phyloP scores from a whole-genome alignment of 2,797 vertebrate genomes.

The Cuniculus paca region DNA sequence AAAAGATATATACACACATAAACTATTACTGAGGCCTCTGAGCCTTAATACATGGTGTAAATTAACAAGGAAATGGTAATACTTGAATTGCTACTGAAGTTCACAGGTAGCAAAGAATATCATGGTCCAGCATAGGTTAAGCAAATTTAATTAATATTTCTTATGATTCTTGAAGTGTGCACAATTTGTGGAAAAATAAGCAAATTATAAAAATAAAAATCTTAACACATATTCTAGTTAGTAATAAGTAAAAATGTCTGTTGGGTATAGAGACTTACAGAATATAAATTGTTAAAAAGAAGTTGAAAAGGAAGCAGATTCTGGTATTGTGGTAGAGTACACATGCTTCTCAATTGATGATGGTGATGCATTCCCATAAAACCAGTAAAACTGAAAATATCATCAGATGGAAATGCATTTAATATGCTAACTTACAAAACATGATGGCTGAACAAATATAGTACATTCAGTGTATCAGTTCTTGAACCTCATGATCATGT shows the following conservation, averaged over 20 bases:
- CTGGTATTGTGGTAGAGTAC: too few species aligned
- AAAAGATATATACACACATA: not conserved
- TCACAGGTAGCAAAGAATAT: not conserved
- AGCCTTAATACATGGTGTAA: not conserved
- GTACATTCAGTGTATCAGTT: too few species aligned
- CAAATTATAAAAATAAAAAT: not conserved
- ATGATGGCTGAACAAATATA: not conserved
- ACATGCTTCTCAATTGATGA: not conserved
- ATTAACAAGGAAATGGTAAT: not conserved
- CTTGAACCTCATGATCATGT: not conserved
- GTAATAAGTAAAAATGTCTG: not conserved
- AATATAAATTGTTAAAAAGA: not conserved
- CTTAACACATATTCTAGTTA: not conserved
- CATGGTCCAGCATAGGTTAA: accelerated
- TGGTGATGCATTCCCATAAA: too few species aligned
- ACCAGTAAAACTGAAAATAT: not conserved
- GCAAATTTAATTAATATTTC: not conserved
- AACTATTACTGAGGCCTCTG: not conserved
- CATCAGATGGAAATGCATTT: not conserved
- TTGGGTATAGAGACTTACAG: not conserved
- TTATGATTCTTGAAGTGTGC: not conserved
- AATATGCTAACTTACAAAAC: not conserved
- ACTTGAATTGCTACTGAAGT: not conserved
- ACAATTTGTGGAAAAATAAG: not conserved
- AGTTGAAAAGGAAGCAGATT: not conserved